Conservation (phyloP, 1,140 invertebrate genomes). For the Andricus grossulariae region DNA sequence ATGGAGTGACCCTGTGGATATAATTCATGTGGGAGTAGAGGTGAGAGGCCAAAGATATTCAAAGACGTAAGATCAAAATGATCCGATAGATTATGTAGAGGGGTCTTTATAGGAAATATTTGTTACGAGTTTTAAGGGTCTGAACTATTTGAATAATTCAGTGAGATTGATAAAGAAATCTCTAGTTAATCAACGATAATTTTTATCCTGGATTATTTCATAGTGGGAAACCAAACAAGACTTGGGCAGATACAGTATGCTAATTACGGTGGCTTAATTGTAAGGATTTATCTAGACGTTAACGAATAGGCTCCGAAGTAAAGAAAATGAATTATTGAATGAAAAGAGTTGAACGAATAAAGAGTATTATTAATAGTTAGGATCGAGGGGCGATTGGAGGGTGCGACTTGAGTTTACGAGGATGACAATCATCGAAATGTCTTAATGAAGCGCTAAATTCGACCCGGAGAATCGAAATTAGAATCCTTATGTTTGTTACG, state of each 20-base stretch:
- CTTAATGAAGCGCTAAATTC: slow-evolving; percentile 20
- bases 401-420: slow-evolving; percentile 60
- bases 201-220: slow-evolving; percentile 32
- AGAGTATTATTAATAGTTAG: slow-evolving; percentile 38
- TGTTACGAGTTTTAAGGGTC: slow-evolving; percentile 60
- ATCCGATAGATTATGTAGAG: slow-evolving; percentile 41
- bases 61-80: slow-evolving; percentile 58
- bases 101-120: slow-evolving; percentile 54
- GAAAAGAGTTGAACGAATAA: slow-evolving; percentile 25
- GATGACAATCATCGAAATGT: slow-evolving; percentile 66
- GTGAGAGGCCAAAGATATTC: slow-evolving; percentile 36
- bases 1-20: neutral
- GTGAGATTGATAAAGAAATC: neutral
- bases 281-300: slow-evolving; percentile 17
- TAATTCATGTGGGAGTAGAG: slow-evolving; percentile 25
- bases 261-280: slow-evolving; percentile 20
- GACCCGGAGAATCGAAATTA: slow-evolving; percentile 29
- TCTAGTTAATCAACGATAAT: slow-evolving; percentile 15
- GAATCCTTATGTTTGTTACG: slow-evolving; percentile 41
- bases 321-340: slow-evolving; percentile 1
- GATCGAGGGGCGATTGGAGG: slow-evolving; percentile 51
- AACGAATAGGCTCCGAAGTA: slow-evolving; percentile 7
- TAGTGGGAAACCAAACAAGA: slow-evolving; percentile 39
- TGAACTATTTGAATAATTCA: slow-evolving; percentile 55
- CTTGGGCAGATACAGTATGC: slow-evolving; percentile 32